Base-by-base conservation (phyloP, 2,888 invertebrate species). In the Homarus gammarus region DNA sequence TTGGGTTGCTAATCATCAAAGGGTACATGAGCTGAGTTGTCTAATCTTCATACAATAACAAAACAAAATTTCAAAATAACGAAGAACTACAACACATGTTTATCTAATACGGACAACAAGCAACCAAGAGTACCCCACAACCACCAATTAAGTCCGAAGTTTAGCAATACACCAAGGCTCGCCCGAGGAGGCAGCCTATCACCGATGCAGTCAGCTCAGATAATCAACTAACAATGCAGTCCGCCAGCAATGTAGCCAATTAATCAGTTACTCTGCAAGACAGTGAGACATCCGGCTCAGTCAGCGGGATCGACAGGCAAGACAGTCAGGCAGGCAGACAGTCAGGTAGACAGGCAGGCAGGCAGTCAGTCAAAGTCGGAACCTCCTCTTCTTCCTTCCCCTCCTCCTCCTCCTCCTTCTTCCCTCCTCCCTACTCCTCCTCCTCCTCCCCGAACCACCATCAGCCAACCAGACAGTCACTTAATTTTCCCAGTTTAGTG, bases 221-320 rank as follows among this genome's bases (percentile, higher is more conserved):
- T 56, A 79, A 79, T 79, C 79, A 79, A 79, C 61, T 79, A 79
- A 61, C 79, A 79, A 79, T 79, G 79, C 79, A 79, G 79, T 79
- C 64, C 61, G 40, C 38, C 79, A 79, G 79, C 79, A 36, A 79
- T 61, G 79, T 38, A 64, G 61, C 61, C 79, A 79, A 79, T 79
- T 79, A 79, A 79, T 79, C 79, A 79, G 64, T 79, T 79, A 79
- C 79, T 79, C 79, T 64, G 40, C 78, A 79, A 79, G 79, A 79
- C 79, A 79, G 38, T 79, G 61, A 38, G 79, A 64, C 79, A 18
- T 79, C 64, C 36, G 38, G 61, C 56, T 31, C 18, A 56, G 40
- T 61, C 79, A 64, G 79, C 36, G 27, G n/a, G 79, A 38, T n/a
- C 79, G 79, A 79, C 79, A 79, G 79, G 15, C 61, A 64, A 61